These are phyloP conservation scores for Xestoiulus laeticollis DNA, from an alignment of 2,888 invertebrate genomes.

Conservation along the genomic window DNA sequence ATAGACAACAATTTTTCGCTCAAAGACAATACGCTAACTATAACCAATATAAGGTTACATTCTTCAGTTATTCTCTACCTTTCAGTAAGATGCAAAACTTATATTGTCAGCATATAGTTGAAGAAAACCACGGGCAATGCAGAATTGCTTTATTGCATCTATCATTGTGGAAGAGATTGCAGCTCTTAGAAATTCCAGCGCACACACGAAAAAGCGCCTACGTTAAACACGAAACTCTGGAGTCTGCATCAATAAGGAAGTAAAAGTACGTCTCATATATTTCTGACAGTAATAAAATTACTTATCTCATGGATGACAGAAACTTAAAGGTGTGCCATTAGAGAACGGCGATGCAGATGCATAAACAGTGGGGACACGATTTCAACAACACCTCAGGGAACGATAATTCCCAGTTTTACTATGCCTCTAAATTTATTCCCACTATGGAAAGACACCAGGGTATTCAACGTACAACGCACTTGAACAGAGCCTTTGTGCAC, in stretches of 20 bases:
- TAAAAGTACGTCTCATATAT: constrained; percentile 30
- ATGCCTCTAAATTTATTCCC: constrained; percentile 5
- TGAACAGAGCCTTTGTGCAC: background rate
- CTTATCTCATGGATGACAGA: constrained; percentile 40
- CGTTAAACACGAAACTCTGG: background rate
- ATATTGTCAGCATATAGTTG: too few relatives aligned
- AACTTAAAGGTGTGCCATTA: constrained; percentile 43
- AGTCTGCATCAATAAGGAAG: constrained; percentile 38
- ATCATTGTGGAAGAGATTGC: background rate
- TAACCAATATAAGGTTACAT: too few relatives aligned
- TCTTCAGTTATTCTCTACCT: too few relatives aligned
- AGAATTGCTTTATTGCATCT: background rate
- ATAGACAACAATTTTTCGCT: too few relatives aligned
- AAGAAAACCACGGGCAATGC: too few relatives aligned
- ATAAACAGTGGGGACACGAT: constrained; percentile 36
- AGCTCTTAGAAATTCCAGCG: background rate
- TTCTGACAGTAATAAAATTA: constrained; percentile 43
- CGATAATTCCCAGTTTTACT: constrained; percentile 36
- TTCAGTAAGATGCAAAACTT: too few relatives aligned
- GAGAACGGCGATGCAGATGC: constrained; percentile 34
- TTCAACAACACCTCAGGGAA: constrained; percentile 24
- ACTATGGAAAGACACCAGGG: constrained; percentile 35
- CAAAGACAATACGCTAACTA: too few relatives aligned
- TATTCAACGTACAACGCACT: background rate
- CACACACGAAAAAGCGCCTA: background rate